Percentiles rank a stretch among this genome's conserved stretches.
Conservation (phyloP, 2,888 invertebrate genomes). For the Coleophora flavipennella region DNA sequence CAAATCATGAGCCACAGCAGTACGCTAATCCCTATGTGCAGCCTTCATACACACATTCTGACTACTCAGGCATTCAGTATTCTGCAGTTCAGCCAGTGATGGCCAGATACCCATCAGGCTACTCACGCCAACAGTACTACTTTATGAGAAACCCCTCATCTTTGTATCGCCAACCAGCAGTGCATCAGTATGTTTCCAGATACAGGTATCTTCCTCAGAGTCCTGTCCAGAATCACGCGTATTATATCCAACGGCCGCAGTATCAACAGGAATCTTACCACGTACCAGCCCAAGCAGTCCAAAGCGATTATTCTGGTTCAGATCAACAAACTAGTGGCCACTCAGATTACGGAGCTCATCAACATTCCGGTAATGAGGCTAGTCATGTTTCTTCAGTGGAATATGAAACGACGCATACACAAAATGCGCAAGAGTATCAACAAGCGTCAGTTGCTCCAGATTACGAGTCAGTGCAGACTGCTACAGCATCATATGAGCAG, state of each 20-base stretch:
- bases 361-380: slow-evolving; percentile 1
- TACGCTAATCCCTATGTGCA: slow-evolving; percentile 52
- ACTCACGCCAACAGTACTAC: slow-evolving; percentile 33
- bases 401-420: slow-evolving; percentile 21
- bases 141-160: slow-evolving; percentile 38
- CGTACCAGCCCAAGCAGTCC: too few species aligned
- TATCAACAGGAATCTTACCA: slow-evolving; percentile 28
- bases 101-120: slow-evolving; percentile 55
- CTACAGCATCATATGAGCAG: slow-evolving; percentile 24
- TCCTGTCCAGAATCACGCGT: slow-evolving; percentile 31
- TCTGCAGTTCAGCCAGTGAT: slow-evolving; percentile 65
- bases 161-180: slow-evolving; percentile 37
- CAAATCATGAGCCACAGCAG: slow-evolving; percentile 40
- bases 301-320: too few species aligned
- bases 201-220: slow-evolving; percentile 46
- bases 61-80: slow-evolving; percentile 59
- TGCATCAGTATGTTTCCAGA: slow-evolving; percentile 47
- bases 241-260: slow-evolving; percentile 42
- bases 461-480: slow-evolving; percentile 21
- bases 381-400: slow-evolving; percentile 13
- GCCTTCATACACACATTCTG: slow-evolving; percentile 55
- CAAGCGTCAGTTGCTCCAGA: slow-evolving; percentile 19
- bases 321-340: slow-evolving; percentile 15
- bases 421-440: slow-evolving; percentile 13
- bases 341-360: not conserved